Evolutionary conservation across 2,113 vertebrate species (phyloP).

Genomic region (Gobius niger): DNA sequence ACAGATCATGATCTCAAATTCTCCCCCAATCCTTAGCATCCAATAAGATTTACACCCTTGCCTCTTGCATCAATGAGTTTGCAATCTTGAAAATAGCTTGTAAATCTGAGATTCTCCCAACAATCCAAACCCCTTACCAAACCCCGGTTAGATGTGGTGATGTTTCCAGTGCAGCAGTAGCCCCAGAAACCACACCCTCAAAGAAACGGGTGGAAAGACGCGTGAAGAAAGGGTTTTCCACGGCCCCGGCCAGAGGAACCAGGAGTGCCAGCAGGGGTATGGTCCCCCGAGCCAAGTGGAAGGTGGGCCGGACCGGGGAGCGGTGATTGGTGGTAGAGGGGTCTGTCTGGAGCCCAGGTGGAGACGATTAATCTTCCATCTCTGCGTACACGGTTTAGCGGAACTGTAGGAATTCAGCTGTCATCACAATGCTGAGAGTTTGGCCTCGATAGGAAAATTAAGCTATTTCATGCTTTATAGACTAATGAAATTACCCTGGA

Average conservation of each 20-base stretch:
- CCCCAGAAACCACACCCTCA: slow-evolving; percentile 64
- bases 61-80: background rate
- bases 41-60: background rate
- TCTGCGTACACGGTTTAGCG: slow-evolving; percentile 12
- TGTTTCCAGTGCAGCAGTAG: slow-evolving; percentile 58
- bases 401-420: slow-evolving; percentile 11
- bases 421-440: slow-evolving; percentile 1
- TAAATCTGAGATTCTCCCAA: background rate
- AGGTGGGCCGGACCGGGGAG: slow-evolving; percentile 5
- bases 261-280: slow-evolving; percentile 37
- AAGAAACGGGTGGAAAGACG: slow-evolving; percentile 51
- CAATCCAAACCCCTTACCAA: slow-evolving; percentile 7
- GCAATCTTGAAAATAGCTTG: background rate
- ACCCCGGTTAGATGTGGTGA: slow-evolving; percentile 34
- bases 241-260: slow-evolving; percentile 57
- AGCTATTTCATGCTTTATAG: slow-evolving; percentile 10
- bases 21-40: too few species aligned
- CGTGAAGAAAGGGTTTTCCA: slow-evolving; percentile 69
- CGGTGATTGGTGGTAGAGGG: slow-evolving; percentile 7
- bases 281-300: slow-evolving; percentile 11
- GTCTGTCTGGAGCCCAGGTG: slow-evolving; percentile 51
- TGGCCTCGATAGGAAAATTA: slow-evolving; percentile 2
- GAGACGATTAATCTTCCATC: slow-evolving; percentile 42
- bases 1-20: too few species aligned
- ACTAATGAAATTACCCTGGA: background rate